A percentile compares a stretch with the other conserved stretches of the same genome.
These are phyloP conservation scores for Paedocypris micromegethes DNA, from an alignment of 2,797 vertebrate species.

Conservation along the genomic window DNA sequence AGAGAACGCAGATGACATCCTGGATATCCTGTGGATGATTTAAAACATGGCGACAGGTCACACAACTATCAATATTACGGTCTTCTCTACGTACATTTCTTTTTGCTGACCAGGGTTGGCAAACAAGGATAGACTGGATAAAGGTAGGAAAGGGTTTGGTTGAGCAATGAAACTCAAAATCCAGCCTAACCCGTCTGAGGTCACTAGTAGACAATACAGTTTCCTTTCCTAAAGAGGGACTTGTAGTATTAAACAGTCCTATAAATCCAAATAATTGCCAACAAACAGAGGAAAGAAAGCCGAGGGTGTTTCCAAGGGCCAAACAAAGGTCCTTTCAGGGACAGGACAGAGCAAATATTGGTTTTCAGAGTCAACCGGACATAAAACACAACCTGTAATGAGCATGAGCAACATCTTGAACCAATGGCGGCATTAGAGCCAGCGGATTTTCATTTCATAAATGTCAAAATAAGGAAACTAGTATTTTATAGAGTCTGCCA, in stretches of 20 bases:
- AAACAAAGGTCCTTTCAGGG: constrained; percentile 14
- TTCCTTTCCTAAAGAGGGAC: constrained; percentile 14
- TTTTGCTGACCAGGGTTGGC: neutral
- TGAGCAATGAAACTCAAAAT: constrained; percentile 15
- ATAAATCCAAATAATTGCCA: constrained; percentile 21
- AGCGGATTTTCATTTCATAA: too few species aligned
- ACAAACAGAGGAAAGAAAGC: constrained; percentile 27
- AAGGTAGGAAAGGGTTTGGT: neutral
- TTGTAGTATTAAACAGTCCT: constrained; percentile 23
- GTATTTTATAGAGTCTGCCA: too few species aligned
- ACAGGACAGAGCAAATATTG: constrained; percentile 28
- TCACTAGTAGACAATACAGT: neutral
- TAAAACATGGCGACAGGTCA: too few species aligned
- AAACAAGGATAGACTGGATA: neutral
- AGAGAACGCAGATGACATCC: too few species aligned
- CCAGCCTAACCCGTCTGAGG: constrained; percentile 9
- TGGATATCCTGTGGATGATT: too few species aligned
- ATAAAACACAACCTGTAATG: constrained; percentile 8
- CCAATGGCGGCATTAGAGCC: neutral
- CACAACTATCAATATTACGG: too few species aligned
- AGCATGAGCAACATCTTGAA: constrained; percentile 17
- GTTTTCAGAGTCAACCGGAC: constrained; percentile 10
- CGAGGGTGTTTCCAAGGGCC: constrained; percentile 19
- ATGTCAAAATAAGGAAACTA: too few species aligned
- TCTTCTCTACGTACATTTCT: too few species aligned